Conservation (phyloP, 30 jellyfish, hydroid and myxozoan species). For the Aurelia aurita complex sp. Pacific region DNA sequence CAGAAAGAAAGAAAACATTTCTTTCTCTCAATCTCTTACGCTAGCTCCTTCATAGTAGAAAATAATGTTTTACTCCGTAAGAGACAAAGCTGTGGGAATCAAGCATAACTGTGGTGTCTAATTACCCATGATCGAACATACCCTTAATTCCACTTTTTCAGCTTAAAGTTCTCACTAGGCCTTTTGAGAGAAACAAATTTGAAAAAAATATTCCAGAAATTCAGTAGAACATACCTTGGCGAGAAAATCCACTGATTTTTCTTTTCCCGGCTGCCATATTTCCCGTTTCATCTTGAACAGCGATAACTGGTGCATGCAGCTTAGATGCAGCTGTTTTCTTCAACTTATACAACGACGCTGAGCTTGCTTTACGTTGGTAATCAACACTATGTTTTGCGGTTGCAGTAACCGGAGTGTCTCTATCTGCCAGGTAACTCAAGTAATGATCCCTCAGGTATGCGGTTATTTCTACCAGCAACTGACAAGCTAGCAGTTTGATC, state of each 20-base stretch:
- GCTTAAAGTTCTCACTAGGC: no score
- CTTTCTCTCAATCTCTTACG: no score
- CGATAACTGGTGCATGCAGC: slow-evolving; percentile 37
- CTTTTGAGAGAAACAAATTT: no score
- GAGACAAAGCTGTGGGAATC: no score
- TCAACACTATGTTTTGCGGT: slow-evolving; percentile 27
- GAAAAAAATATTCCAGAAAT: neutral
- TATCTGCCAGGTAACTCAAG: neutral
- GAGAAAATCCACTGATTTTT: slow-evolving; percentile 26
- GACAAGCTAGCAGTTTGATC: slow-evolving; percentile 79
- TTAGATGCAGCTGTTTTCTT: neutral
- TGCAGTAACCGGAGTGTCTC: slow-evolving; percentile 26
- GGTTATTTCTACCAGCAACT: slow-evolving; percentile 83
- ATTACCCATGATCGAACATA: no score
- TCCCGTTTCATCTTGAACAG: slow-evolving; percentile 55
- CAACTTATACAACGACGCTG: neutral
- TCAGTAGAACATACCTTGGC: slow-evolving; percentile 10
- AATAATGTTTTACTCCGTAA: no score
- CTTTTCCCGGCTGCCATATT: slow-evolving; percentile 8
- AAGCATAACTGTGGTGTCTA: no score
- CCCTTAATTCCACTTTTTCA: no score
- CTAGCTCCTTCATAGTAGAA: no score
- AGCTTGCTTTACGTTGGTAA: slow-evolving; percentile 28
- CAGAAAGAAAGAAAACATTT: no score
- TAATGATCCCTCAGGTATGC: slow-evolving; percentile 81